phyloP scores from a whole-genome alignment of 2,797 vertebrate species.

The Oreortyx pictus region DNA sequence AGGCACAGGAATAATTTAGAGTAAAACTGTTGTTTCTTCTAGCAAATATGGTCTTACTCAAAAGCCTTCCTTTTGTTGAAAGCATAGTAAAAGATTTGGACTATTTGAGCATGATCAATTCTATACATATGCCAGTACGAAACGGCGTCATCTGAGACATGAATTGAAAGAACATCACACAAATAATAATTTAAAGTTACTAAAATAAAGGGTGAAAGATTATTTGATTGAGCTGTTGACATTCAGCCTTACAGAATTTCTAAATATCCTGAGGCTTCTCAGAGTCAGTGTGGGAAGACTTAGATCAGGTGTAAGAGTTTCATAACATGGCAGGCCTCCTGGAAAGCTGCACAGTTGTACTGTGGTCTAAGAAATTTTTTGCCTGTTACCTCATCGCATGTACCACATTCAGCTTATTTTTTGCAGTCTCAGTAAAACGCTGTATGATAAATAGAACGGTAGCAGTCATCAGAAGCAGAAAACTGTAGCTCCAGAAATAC shows the following conservation, averaged over 20 bases:
- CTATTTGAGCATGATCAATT: not conserved
- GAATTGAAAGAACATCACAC: not conserved
- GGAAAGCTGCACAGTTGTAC: not conserved
- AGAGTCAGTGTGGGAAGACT: not conserved
- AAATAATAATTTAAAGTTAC: not conserved
- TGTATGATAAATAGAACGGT: not conserved
- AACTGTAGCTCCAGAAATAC: not conserved
- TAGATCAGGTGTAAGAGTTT: not conserved
- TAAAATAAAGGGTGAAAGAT: not conserved
- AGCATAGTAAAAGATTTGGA: not conserved
- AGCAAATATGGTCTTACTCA: not conserved
- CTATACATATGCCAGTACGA: not conserved
- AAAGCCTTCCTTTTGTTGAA: not conserved
- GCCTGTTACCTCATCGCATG: not conserved
- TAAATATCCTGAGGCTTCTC: not conserved
- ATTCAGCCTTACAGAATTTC: not conserved
- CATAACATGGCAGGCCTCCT: not conserved
- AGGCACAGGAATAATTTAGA: not conserved
- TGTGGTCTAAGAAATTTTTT: not conserved
- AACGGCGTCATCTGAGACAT: not conserved
- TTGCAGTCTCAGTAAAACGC: not conserved
- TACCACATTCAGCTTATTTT: not conserved
- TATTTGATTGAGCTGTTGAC: not conserved
- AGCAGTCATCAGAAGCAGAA: not conserved
- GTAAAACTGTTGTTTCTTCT: not conserved